Evolutionary conservation across 2,888 invertebrate species (phyloP).

Genomic region (Trichopoda pennipes): DNA sequence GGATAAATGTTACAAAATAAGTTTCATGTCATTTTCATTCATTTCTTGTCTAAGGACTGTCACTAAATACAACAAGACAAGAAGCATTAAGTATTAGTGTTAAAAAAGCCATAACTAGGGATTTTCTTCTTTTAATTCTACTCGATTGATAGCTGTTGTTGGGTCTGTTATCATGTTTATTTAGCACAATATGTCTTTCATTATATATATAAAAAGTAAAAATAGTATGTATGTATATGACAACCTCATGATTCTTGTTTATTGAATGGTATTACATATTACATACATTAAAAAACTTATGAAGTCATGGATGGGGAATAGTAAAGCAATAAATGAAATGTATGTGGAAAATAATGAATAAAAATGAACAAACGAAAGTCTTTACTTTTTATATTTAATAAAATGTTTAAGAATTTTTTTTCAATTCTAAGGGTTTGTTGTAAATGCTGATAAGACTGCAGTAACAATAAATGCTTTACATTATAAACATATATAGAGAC

Average conservation of each 20-base stretch:
- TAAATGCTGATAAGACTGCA: slow-evolving; percentile 35
- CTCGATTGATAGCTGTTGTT: slow-evolving; percentile 1
- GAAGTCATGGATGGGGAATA: slow-evolving; percentile 28
- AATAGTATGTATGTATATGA: background rate
- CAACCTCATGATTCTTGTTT: slow-evolving; percentile 12
- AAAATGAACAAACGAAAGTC: background rate
- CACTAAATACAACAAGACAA: slow-evolving; percentile 46
- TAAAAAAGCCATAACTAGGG: slow-evolving; percentile 28
- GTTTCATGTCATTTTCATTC: slow-evolving; percentile 57
- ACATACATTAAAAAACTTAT: slow-evolving; percentile 45
- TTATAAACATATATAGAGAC: slow-evolving; percentile 6
- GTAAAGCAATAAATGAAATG: slow-evolving; percentile 9
- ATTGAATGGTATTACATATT: slow-evolving; percentile 6
- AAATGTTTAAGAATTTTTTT: background rate
- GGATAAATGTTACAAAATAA: slow-evolving; percentile 54
- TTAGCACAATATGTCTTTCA: slow-evolving; percentile 44
- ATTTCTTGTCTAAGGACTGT: slow-evolving; percentile 52
- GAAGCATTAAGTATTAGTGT: slow-evolving; percentile 44
- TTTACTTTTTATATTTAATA: background rate
- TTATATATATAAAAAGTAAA: background rate
- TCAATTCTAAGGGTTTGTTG: background rate
- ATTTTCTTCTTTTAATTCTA: slow-evolving; percentile 32
- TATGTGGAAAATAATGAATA: slow-evolving; percentile 6
- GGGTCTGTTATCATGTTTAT: slow-evolving; percentile 43
- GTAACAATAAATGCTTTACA: slow-evolving; percentile 13